Evolutionary conservation across 2,113 vertebrate genomes (phyloP).

Genomic region (Tretioscincus oriximinensis): DNA sequence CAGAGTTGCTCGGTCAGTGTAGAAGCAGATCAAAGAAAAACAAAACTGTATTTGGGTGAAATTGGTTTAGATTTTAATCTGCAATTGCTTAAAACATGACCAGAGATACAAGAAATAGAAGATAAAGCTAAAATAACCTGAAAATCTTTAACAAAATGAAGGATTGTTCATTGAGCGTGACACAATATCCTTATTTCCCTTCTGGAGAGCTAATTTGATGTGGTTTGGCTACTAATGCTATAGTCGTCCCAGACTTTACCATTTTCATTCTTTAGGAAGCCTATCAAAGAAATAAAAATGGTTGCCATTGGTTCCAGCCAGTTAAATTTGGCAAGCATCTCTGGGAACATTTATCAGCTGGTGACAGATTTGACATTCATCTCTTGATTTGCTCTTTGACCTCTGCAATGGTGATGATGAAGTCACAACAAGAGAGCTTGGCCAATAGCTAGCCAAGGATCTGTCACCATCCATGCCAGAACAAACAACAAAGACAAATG

Average conservation of each 20-base stretch:
- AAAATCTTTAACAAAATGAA: no score
- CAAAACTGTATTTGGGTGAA: no score
- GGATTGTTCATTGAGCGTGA: not conserved
- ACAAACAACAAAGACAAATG: conserved; percentile 93
- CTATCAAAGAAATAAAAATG: not conserved
- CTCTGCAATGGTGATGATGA: conserved; percentile 66
- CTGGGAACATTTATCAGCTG: conserved; percentile 48
- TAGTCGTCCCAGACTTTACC: not conserved
- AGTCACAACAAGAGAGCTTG: conserved; percentile 71
- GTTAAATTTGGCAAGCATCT: conserved; percentile 78
- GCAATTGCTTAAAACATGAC: no score
- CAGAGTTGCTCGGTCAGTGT: no score
- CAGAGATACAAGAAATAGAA: no score
- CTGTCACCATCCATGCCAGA: conserved; percentile 83
- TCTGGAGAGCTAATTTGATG: not conserved
- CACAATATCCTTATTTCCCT: not conserved
- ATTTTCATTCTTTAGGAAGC: not conserved
- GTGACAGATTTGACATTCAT: conserved; percentile 63
- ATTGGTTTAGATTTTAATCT: no score
- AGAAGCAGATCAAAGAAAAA: no score
- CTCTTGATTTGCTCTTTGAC: conserved; percentile 76
- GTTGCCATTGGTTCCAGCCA: not conserved
- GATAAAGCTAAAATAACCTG: no score
- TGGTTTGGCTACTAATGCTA: not conserved
- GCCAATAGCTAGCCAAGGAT: conserved; percentile 79